Conservation (phyloP, 1,140 invertebrate genomes). For the Metopolophium dirhodum region DNA sequence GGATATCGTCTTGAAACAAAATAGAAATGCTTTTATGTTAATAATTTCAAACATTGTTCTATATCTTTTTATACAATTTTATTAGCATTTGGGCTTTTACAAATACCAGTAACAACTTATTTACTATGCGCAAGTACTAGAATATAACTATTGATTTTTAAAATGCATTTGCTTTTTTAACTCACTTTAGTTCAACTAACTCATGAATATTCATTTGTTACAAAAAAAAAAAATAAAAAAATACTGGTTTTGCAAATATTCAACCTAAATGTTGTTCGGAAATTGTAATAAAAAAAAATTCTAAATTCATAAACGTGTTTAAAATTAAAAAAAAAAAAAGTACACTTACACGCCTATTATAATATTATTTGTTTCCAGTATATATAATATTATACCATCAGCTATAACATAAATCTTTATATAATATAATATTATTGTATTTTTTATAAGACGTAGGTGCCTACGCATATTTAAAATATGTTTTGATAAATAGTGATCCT, state of each 20-base stretch:
- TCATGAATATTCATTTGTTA: not conserved
- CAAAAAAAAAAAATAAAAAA: not conserved
- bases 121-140: not conserved
- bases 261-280: not conserved
- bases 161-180: not conserved
- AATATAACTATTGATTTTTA: constrained; percentile 3
- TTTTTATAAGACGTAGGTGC: not conserved
- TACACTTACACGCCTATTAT: not conserved
- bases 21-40: not conserved
- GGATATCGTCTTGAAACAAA: not conserved
- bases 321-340: not conserved
- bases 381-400: not conserved
- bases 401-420: not conserved
- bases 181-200: not conserved
- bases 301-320: not conserved
- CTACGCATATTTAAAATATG: not conserved
- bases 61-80: not conserved
- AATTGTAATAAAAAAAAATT: not conserved
- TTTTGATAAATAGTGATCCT: not conserved
- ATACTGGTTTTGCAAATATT: not conserved
- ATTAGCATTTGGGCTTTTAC: not conserved
- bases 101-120: not conserved
- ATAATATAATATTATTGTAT: not conserved
- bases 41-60: not conserved
- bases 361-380: not conserved